phyloP scores from a whole-genome alignment of 1,140 invertebrate genomes.

The Gryllus bimaculatus region DNA sequence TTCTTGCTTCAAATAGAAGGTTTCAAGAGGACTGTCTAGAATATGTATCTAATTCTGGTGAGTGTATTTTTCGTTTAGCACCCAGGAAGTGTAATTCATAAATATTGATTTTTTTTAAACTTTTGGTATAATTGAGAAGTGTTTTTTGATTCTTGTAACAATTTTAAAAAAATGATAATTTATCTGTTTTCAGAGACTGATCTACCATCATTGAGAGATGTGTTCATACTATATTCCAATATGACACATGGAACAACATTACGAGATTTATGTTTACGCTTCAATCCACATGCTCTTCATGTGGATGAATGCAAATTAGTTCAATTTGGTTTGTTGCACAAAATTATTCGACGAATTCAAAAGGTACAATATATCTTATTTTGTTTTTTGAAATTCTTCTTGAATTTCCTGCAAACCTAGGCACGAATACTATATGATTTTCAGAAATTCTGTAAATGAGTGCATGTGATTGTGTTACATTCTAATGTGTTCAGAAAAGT shows the following conservation, averaged over 20 bases:
- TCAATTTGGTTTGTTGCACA: conserved; percentile 81
- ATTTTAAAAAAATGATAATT: no score
- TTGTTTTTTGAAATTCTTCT: background rate
- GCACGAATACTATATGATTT: background rate
- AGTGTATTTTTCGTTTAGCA: conserved; percentile 19
- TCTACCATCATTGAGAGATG: conserved; percentile 56
- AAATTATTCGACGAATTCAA: conserved; percentile 72
- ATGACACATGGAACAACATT: conserved; percentile 80
- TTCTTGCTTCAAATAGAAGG: conserved; percentile 53
- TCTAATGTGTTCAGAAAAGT: background rate
- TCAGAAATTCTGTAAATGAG: background rate
- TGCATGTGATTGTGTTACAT: background rate
- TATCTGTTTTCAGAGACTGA: conserved; percentile 34
- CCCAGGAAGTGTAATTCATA: no score
- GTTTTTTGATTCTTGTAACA: no score
- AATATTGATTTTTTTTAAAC: no score
- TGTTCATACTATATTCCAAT: conserved; percentile 69
- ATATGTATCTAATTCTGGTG: conserved; percentile 55
- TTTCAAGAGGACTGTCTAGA: conserved; percentile 66
- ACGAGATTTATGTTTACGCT: conserved; percentile 69
- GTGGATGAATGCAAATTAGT: conserved; percentile 79
- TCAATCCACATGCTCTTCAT: conserved; percentile 60
- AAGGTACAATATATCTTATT: conserved; percentile 40
- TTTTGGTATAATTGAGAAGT: no score
- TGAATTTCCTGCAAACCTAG: background rate